Evolutionary conservation across 2,888 invertebrate species (phyloP).

Genomic region (Chesias legatella): DNA sequence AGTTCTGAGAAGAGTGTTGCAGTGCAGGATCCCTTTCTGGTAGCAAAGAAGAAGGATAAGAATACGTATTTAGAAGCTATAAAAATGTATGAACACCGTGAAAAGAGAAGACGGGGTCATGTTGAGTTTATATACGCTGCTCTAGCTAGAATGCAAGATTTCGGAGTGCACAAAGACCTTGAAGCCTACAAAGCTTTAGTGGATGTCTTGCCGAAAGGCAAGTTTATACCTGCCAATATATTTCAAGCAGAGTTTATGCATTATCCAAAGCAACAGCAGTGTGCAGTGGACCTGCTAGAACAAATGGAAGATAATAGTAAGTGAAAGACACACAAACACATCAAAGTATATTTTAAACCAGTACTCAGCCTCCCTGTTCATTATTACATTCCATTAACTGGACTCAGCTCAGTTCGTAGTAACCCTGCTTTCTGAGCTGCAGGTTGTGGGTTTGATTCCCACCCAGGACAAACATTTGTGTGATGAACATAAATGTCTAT

Average conservation of each 20-base stretch:
- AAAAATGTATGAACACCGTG: conserved; percentile 85
- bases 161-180: conserved; percentile 92
- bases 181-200: conserved; percentile 92
- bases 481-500: too few species aligned
- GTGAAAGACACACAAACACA: too few species aligned
- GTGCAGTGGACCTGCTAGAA: conserved; percentile 92
- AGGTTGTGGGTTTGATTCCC: too few species aligned
- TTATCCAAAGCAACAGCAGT: conserved; percentile 97
- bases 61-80: conserved; percentile 86
- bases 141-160: conserved; percentile 92
- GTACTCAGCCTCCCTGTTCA: too few species aligned
- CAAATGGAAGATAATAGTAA: conserved; percentile 97
- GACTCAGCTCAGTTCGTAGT: too few species aligned
- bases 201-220: conserved; percentile 93
- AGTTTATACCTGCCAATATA: conserved; percentile 89
- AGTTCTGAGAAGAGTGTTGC: conserved; percentile 61
- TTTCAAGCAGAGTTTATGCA: conserved; percentile 95
- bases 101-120: conserved; percentile 88
- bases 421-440: too few species aligned
- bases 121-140: conserved; percentile 97
- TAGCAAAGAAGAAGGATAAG: conserved; percentile 80
- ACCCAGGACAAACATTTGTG: too few species aligned
- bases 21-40: conserved; percentile 69
- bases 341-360: too few species aligned
- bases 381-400: too few species aligned